Evolutionary conservation across 2,113 vertebrate genomes (phyloP).

Genomic region (Apteryx owenii): DNA sequence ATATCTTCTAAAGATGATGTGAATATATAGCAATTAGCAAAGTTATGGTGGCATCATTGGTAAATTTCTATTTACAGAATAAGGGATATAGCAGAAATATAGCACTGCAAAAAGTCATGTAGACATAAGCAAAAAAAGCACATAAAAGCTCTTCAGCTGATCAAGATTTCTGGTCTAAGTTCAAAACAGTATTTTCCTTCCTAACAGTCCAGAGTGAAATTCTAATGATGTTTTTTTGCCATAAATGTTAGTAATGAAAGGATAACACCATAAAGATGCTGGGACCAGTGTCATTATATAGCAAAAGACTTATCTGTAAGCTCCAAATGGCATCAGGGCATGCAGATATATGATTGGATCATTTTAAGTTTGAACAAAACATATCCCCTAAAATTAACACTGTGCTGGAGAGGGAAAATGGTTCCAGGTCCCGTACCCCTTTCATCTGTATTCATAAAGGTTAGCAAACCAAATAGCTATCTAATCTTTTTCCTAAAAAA

Average conservation of each 20-base stretch:
- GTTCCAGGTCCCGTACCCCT: not conserved
- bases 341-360: not conserved
- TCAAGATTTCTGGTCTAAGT: not conserved
- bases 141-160: not conserved
- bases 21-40: conserved; percentile 29
- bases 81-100: not conserved
- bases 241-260: not conserved
- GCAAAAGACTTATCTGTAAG: not conserved
- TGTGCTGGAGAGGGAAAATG: not conserved
- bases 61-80: conserved; percentile 21
- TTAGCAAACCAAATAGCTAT: not conserved
- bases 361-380: not conserved
- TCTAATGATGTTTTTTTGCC: not conserved
- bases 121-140: not conserved
- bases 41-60: not conserved
- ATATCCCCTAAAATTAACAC: not conserved
- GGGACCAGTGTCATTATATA: not conserved
- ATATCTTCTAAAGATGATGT: not conserved
- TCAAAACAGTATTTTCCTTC: not conserved
- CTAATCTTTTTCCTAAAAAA: not conserved
- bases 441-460: not conserved
- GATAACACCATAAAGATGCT: not conserved
- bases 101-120: not conserved
- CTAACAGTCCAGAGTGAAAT: not conserved
- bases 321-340: not conserved